Base-by-base conservation (phyloP, 2,797 vertebrate genomes). In the Chrysocyon brachyurus region DNA sequence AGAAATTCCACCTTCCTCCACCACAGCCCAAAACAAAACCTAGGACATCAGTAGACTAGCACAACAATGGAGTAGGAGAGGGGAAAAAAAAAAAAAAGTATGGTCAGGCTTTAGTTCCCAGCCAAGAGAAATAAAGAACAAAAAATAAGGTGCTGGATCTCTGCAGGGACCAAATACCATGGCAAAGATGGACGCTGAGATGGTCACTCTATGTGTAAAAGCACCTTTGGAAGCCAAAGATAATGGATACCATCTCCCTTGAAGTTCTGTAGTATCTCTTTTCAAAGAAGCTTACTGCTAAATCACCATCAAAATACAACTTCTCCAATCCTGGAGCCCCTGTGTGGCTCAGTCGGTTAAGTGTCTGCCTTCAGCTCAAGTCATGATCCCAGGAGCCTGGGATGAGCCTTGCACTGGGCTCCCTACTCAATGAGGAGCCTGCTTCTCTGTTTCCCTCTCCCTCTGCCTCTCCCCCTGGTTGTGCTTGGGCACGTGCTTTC, bases 121-220 rank as follows among this genome's bases (percentile, higher is more conserved):
- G 56, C 15, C 70, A 84, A 95, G 59, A 70, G 70, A 85, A 70
- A 85, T 15, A 33, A 33, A n/a, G 68, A 96, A 70, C 75, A 95
- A 72, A 11, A 73, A 87, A 0, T 24, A 70, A 70, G 75, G 11
- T 7, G 6, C 6, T 46, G 59, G 15, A 46, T 61, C 54, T 21
- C 77, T 68, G 21, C 3, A 3, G 54, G 33, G 22, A 46, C 24
- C n/a, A 86, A 87, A 72, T 26, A 54, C 11, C 46, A 49, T 21
- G 26, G 75, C 70, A 83, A 64, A 79, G 14, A 64, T 12, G 31
- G 46, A 46, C 8, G 59, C n/a, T 70, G 19, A 79, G 59, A 46
- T 1, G 2, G 31, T 36, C 21, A n/a, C 28, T 21, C 33, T 31
- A 75, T 31, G 12, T n/a, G 12, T n/a, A 14, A 91, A 59, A 70